These are phyloP conservation scores for Tridacna gigas DNA, from an alignment of 2,888 invertebrate genomes.

Conservation along the genomic window DNA sequence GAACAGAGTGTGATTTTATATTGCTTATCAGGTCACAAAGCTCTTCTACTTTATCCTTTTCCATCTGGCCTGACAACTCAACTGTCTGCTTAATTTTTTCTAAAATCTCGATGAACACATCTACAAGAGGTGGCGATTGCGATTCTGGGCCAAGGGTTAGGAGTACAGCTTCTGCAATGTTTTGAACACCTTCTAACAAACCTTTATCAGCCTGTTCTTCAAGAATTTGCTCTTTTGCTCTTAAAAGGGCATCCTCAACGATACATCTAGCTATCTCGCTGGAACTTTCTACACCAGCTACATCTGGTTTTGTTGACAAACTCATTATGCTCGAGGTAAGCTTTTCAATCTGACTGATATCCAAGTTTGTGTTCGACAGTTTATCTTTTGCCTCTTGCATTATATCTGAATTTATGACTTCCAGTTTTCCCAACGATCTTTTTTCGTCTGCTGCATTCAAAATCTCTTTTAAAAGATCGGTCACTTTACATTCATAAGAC, in stretches of 20 bases:
- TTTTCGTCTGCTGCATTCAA: slow-evolving; percentile 45
- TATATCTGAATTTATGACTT: slow-evolving; percentile 29
- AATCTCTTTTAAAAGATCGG: slow-evolving; percentile 46
- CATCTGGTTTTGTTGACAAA: slow-evolving; percentile 11
- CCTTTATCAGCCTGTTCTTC: slow-evolving; percentile 24
- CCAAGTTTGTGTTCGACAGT: slow-evolving; percentile 36
- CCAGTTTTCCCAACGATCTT: slow-evolving; percentile 12
- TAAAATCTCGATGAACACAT: slow-evolving; percentile 46
- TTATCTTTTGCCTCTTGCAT: slow-evolving; percentile 47
- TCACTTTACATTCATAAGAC: slow-evolving; percentile 35
- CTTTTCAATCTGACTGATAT: slow-evolving; percentile 45
- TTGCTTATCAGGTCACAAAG: slow-evolving; percentile 36
- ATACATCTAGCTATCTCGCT: slow-evolving; percentile 41
- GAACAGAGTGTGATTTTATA: slow-evolving; percentile 18
- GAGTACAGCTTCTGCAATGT: slow-evolving; percentile 55
- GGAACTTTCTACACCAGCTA: slow-evolving; percentile 18
- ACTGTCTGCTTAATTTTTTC: slow-evolving; percentile 27
- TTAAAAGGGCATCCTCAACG: slow-evolving; percentile 43
- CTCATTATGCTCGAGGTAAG: slow-evolving; percentile 41
- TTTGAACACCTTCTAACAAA: slow-evolving; percentile 39
- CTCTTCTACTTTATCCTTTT: slow-evolving; percentile 16
- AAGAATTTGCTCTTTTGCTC: slow-evolving; percentile 37
- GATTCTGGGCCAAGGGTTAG: background rate
- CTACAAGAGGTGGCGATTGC: slow-evolving; percentile 30
- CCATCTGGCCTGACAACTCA: background rate